These are phyloP conservation scores for Rhagonycha lutea DNA, from an alignment of 2,888 invertebrate genomes.

Conservation along the genomic window DNA sequence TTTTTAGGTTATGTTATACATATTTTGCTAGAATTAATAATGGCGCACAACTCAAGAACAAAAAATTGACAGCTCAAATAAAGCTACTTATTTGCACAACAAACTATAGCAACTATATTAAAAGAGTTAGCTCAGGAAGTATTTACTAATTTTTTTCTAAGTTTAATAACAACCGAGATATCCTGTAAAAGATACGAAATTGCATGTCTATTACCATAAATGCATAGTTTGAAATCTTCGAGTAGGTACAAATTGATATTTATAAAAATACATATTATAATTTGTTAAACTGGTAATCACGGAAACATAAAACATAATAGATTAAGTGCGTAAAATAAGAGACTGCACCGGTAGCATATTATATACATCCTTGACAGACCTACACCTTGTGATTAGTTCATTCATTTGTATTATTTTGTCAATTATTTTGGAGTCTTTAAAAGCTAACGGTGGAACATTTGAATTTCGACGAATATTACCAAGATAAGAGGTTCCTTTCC, in stretches of 20 bases:
- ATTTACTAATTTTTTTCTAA: too few species aligned
- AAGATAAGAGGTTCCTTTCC: too few species aligned
- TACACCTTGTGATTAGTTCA: too few species aligned
- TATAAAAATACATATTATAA: not conserved
- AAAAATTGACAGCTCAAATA: not conserved
- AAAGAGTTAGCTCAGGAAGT: too few species aligned
- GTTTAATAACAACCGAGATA: not conserved
- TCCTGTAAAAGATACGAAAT: not conserved
- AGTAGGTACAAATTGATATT: not conserved
- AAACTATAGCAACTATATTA: too few species aligned
- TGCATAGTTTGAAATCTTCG: not conserved
- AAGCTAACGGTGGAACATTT: too few species aligned
- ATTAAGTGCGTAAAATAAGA: not conserved
- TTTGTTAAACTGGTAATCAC: not conserved
- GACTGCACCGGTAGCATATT: not conserved
- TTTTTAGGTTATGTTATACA: too few species aligned
- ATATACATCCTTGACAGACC: not conserved
- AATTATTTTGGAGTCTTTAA: too few species aligned
- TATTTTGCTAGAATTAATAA: too few species aligned
- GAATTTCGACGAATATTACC: too few species aligned
- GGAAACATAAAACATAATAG: not conserved
- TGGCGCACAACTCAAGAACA: too few species aligned
- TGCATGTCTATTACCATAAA: not conserved
- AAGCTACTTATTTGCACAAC: not conserved
- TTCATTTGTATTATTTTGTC: too few species aligned